Base-by-base conservation (phyloP, 1,140 invertebrate genomes). In the Galleria mellonella region DNA sequence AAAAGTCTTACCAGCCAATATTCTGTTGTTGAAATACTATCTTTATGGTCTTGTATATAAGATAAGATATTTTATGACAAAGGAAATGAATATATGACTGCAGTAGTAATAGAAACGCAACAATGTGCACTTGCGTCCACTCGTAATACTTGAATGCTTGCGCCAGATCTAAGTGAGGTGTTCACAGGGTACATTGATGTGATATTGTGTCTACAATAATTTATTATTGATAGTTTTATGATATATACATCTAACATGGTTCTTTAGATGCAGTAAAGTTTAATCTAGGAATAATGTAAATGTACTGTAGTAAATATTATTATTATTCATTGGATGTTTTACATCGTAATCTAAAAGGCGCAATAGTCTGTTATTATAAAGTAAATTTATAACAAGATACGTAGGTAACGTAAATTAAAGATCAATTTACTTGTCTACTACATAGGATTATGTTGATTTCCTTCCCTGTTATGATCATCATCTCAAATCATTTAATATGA, bases 61-160 rank as follows among this genome's bases (percentile, higher is more conserved):
- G 31, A 12, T 17, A 10, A 0, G 6, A 37, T 44, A 11, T 53
- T 4, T 6, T 43, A n/a, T 48, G 28, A 23, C 7, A 10, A 10
- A 13, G 10, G 13, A 0, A 4, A 10, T 42, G 28, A 17, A 31
- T 14, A 42, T 54, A 32, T 11, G 31, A 15, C 32, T 23, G 14
- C 45, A 51, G 32, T 41, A 17, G 9, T 32, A 14, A 40, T 44
- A 32, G 0, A 23, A 44, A 43, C 11, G 53, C 56, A 72, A 72
- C 68, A 68, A 72, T 71, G 54, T 55, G 44, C 59, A 67, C 61
- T 68, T 65, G 68, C 43, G 56, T 62, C 55, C 64, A 62, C 54
- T 58, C 37, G 55, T 44, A 41, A 53, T 53, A 54, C 51, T 57
- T 46, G 54, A 70, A 59, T 58, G 51, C 53, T 64, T 64, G 58